Conservation (phyloP, 2,888 invertebrate species). For the Chymomyza caudatula region DNA sequence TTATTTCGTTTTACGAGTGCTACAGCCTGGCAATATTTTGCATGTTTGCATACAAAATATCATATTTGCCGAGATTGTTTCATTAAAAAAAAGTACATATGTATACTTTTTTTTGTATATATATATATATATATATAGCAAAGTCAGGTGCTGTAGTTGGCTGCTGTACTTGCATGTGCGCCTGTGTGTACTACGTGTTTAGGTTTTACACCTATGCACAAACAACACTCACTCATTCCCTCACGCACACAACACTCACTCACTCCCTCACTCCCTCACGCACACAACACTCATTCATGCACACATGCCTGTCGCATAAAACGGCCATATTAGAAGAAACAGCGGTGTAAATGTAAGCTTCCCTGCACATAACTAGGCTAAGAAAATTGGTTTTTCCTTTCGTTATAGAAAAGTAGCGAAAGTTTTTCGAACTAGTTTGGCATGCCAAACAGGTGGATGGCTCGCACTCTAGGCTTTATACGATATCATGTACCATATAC, state of each 20-base stretch:
- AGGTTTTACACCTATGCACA: constrained; percentile 59
- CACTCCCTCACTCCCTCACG: constrained; percentile 13
- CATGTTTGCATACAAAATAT: constrained; percentile 73
- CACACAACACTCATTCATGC: constrained; percentile 8
- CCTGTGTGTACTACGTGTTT: constrained; percentile 62
- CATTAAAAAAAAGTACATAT: constrained; percentile 72
- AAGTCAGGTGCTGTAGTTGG: constrained; percentile 36
- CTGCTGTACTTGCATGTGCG: too few relatives aligned
- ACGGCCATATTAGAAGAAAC: constrained; percentile 59
- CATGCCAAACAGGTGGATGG: constrained; percentile 60
- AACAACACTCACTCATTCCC: neutral
- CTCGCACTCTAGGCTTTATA: neutral
- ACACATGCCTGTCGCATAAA: constrained; percentile 66
- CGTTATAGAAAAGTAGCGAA: constrained; percentile 18
- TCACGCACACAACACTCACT: neutral
- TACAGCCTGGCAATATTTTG: constrained; percentile 55
- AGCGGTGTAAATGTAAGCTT: constrained; percentile 33
- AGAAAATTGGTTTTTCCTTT: constrained; percentile 66
- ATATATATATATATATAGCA: too few relatives aligned
- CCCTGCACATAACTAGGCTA: constrained; percentile 17
- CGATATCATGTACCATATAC: neutral
- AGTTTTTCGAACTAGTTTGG: constrained; percentile 53
- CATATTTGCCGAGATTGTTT: constrained; percentile 71
- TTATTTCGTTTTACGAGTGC: constrained; percentile 62
- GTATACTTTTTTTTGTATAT: too few relatives aligned